Percentiles rank a stretch among this genome's conserved stretches.
phyloP scores from a whole-genome alignment of 2,888 invertebrate species.

The Psococerastis gibbosa region DNA sequence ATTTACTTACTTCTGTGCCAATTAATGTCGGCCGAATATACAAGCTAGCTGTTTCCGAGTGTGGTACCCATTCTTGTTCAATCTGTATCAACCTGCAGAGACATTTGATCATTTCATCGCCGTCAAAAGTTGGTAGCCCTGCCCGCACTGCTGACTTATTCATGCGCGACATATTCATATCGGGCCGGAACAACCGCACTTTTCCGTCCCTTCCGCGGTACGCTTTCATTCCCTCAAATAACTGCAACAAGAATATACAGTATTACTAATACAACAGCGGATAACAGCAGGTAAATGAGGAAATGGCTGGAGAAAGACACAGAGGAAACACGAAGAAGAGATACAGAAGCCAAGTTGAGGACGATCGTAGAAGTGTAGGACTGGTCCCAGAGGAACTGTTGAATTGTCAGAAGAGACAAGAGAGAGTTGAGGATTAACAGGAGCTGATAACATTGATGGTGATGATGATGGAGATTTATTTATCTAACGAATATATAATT shows the following conservation, averaged over 20 bases:
- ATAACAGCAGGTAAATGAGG: too few relatives aligned
- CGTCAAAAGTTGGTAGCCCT: conserved; percentile 77
- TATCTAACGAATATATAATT: too few relatives aligned
- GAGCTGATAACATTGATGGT: too few relatives aligned
- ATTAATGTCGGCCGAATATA: conserved; percentile 94
- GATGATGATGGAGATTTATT: too few relatives aligned
- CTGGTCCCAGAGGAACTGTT: too few relatives aligned
- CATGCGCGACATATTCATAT: conserved; percentile 89
- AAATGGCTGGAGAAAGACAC: too few relatives aligned
- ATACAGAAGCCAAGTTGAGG: too few relatives aligned
- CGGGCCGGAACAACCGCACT: conserved; percentile 87
- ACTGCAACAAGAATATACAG: conserved; percentile 35
- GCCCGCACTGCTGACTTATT: conserved; percentile 64
- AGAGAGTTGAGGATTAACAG: too few relatives aligned
- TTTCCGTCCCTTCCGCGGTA: conserved; percentile 83
- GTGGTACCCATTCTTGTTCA: conserved; percentile 97
- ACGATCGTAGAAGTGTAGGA: too few relatives aligned
- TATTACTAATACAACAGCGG: too few relatives aligned
- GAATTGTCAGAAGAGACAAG: too few relatives aligned
- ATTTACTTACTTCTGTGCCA: conserved; percentile 85
- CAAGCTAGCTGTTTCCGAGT: conserved; percentile 70
- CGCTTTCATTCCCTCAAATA: conserved; percentile 97
- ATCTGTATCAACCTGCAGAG: conserved; percentile 67
- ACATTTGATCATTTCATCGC: conserved; percentile 67
- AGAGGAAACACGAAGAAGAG: too few relatives aligned